These are phyloP conservation scores for Hypotaenidia philippensis DNA, from an alignment of 2,797 vertebrate genomes.

Conservation along the genomic window DNA sequence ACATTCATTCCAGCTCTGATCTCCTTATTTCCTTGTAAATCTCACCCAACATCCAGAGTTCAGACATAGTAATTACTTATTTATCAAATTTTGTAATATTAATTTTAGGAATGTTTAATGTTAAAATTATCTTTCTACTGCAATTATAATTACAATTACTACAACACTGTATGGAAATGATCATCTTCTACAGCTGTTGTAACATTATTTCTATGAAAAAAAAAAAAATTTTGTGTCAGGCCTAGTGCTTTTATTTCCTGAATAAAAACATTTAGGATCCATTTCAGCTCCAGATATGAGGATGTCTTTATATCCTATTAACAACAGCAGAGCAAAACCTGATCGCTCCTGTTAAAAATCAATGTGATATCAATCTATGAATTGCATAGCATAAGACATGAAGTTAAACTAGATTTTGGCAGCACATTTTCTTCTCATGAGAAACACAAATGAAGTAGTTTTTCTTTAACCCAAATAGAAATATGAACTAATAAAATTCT, in stretches of 20 bases:
- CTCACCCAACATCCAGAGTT: neutral
- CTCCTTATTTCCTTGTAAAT: neutral
- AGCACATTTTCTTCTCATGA: neutral
- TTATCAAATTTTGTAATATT: neutral
- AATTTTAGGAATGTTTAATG: neutral
- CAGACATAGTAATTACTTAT: neutral
- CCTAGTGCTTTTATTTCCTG: neutral
- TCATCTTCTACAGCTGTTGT: neutral
- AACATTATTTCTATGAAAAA: neutral
- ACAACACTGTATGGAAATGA: neutral
- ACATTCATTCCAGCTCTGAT: neutral
- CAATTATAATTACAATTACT: neutral
- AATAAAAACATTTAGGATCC: neutral
- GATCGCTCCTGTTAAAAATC: neutral
- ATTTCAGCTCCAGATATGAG: neutral
- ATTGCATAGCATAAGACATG: neutral
- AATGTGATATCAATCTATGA: neutral
- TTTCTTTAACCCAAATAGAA: neutral
- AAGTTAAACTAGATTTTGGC: neutral
- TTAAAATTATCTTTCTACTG: neutral
- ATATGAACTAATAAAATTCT: neutral
- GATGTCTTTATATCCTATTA: neutral
- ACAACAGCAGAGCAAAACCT: neutral
- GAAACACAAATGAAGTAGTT: neutral
- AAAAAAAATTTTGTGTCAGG: neutral